A percentile compares a stretch with the other conserved stretches of the same genome.
These are phyloP conservation scores for Teleogryllus occipitalis DNA, from an alignment of 1,140 invertebrate genomes.

Conservation along the genomic window DNA sequence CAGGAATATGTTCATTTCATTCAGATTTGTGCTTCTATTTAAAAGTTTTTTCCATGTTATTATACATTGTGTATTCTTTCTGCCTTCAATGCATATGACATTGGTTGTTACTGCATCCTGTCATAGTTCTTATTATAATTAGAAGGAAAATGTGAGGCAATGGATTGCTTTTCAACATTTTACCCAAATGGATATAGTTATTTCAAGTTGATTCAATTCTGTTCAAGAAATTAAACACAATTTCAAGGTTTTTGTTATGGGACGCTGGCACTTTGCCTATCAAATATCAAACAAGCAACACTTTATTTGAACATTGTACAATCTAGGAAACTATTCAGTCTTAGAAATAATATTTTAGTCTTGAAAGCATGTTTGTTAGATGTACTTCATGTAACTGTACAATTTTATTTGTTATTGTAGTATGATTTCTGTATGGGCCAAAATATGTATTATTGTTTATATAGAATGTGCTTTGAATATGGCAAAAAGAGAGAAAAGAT, in stretches of 20 bases:
- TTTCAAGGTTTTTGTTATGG: not conserved
- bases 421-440: not conserved
- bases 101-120: not conserved
- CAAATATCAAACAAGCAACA: not conserved
- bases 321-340: not conserved
- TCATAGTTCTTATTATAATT: not conserved
- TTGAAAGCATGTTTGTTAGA: conserved; percentile 2
- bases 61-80: not conserved
- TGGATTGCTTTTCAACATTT: not conserved
- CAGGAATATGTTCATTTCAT: too few relatives aligned
- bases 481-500: not conserved
- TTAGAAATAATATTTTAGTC: not conserved
- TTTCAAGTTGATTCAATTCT: not conserved
- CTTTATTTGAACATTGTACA: not conserved
- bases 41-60: not conserved
- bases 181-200: not conserved
- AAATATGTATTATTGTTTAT: not conserved
- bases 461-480: not conserved
- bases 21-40: not conserved
- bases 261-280: not conserved
- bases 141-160: not conserved
- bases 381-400: not conserved
- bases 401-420: not conserved
- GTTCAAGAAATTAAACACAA: not conserved
- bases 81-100: not conserved